Base-by-base conservation (phyloP, 2,797 vertebrate species). In the Moxostoma hubbsi region DNA sequence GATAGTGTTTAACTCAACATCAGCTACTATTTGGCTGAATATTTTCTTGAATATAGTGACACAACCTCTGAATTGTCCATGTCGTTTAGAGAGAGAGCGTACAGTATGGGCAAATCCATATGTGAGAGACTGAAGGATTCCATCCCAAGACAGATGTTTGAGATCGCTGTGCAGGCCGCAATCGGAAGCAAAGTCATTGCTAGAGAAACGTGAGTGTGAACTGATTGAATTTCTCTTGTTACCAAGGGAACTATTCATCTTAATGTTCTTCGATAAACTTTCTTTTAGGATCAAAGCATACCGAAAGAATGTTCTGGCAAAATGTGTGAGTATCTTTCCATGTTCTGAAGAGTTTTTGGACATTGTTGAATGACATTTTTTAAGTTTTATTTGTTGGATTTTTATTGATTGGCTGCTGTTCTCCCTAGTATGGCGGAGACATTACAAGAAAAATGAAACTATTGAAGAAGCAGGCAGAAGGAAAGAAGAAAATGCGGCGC, bases 101-200 rank as follows among this genome's bases (percentile, higher is more conserved):
- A 96, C 71, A 81, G 81, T 71, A 58, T 89, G 53, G 98, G 96
- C 12, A 99, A 98, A 89, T 87, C 91, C 64, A 93, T 99, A 85
- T 99, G 97, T 85, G 97, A 97, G 86, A 92, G 93, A 50, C 94
- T 99, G 18, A 94, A 90, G 86, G 96, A 98, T 50, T 91, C 95
- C 79, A 97, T 99, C 85, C 97, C 97, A 0, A 94, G 96, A 73
- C 97, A 99, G 77, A 90, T 99, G 90, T 99, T 99, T 93, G 97
- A 99, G 90, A 97, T 99, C 50, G 97, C 96, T 9, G 87, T 99
- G 36, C 97, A 99, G 82, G 98, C 98, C 81, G 90, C 95, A 72
- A 79, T 99, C 75, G 97, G 96, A 75, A 97, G 90, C 86, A 98
- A 96, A 86, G 82, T 99, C 73, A 95, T 99, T 71, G 96, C 96